Base-by-base conservation (phyloP, 1,140 invertebrate species). In the Sweltsa coloradensis region DNA sequence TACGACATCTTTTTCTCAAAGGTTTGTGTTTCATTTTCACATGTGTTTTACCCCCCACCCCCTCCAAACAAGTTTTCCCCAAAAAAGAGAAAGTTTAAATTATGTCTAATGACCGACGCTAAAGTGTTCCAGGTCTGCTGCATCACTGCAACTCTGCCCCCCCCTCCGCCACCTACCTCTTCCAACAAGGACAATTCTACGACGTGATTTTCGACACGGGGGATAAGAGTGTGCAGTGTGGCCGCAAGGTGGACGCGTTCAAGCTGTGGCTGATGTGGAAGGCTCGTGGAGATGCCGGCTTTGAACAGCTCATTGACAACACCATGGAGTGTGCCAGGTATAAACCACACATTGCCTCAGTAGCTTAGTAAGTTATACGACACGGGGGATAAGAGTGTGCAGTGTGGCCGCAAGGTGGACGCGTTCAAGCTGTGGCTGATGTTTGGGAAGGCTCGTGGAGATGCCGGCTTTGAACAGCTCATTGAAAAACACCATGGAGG, bases 251-350 rank as follows among this genome's bases (percentile, higher is more conserved):
- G 47, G 92, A 97, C 62, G 81, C 86, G 1, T 82, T 94, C 53
- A 96, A 96, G 65, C 69, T 96, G 7, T 97, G 91, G 91, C 63
- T 93, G 25, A 89, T 93, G 82, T 90, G 92, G 79, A 85, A 85
- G 61, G 81, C 82, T 1, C 69, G 82, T 2, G 84, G 85, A 0
- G 73, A 76, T 18, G 55, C 57, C 1, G 74, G 75, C 0, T 67
- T 86, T 4, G 61, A 61, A 45, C 50, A 58, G 1, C 64, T 76
- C 0, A 70, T 85, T 0, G 81, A 89, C 41, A 68, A 73, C 26
- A 72, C 77, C 0, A 78, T 86, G 63, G 60, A 70, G 1, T 67
- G 70, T 27, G 70, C 78, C 0, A 64, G 74, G 57, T 69, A 56
- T n/a, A n/a, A n/a, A n/a, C n/a, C n/a, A n/a, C n/a, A n/a, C n/a